These are phyloP conservation scores for Reticulitermes lucifugus DNA, from an alignment of 2,888 invertebrate species.

Conservation along the genomic window DNA sequence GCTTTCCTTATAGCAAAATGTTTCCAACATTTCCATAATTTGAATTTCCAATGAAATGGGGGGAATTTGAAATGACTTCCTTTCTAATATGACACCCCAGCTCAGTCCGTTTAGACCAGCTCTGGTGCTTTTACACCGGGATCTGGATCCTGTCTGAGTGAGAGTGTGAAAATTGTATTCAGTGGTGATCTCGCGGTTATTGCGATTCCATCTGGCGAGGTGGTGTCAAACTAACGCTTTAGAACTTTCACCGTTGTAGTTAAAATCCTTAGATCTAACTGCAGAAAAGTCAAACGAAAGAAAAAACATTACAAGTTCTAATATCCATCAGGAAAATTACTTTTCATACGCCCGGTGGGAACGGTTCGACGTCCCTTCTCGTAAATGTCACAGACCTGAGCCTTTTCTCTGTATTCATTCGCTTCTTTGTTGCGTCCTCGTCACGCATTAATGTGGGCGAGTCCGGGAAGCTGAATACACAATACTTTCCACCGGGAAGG, in stretches of 20 bases:
- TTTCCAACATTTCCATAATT: slow-evolving; percentile 47
- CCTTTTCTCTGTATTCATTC: neutral
- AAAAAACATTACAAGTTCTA: too few relatives aligned
- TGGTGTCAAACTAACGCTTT: too few relatives aligned
- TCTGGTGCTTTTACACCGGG: neutral
- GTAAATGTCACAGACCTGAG: neutral
- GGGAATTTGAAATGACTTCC: slow-evolving; percentile 43
- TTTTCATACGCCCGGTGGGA: neutral
- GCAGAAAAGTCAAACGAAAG: too few relatives aligned
- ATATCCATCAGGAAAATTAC: neutral
- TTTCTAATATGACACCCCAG: slow-evolving; percentile 15
- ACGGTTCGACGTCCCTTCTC: neutral
- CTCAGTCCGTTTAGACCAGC: slow-evolving; percentile 35
- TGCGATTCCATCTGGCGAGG: too few relatives aligned
- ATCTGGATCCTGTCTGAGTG: neutral
- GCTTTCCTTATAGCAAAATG: slow-evolving; percentile 44
- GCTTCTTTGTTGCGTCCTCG: neutral
- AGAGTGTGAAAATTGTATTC: neutral
- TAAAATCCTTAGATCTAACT: too few relatives aligned
- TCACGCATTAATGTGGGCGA: neutral
- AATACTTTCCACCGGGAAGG: slow-evolving; percentile 13
- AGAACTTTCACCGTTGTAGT: too few relatives aligned
- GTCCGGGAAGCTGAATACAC: neutral
- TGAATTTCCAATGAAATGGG: slow-evolving; percentile 50
- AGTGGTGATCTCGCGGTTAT: too few relatives aligned